These are phyloP conservation scores for Cichlasoma orientale DNA, from an alignment of 2,797 vertebrate species.

Conservation along the genomic window DNA sequence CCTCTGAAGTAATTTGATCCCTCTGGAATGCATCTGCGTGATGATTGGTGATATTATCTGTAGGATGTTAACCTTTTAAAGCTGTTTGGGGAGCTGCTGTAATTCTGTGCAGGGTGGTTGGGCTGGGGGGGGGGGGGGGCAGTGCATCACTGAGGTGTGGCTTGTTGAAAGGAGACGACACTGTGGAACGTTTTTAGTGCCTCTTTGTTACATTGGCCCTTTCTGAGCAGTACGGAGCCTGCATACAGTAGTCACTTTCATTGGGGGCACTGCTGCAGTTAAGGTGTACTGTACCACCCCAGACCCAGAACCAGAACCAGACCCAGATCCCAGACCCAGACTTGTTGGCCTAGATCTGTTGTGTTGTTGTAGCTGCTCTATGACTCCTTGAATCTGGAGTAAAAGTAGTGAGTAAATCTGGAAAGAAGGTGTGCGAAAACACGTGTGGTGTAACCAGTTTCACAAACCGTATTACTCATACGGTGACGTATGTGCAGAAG, in stretches of 20 bases:
- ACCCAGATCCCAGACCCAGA: neutral
- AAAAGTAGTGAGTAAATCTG: neutral
- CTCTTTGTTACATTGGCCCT: rapidly evolving
- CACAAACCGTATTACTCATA: neutral
- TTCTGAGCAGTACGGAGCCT: neutral
- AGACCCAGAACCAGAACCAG: no score
- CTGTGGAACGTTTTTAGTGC: neutral
- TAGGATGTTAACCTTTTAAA: neutral
- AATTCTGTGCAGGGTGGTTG: no score
- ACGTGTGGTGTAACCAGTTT: neutral
- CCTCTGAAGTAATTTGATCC: neutral
- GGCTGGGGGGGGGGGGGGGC: no score
- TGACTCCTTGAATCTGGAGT: neutral
- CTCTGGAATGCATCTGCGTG: neutral
- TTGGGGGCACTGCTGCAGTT: neutral
- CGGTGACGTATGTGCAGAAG: neutral
- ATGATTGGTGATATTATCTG: neutral
- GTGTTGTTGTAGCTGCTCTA: neutral
- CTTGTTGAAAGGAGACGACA: neutral
- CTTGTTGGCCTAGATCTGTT: neutral
- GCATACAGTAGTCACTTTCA: rapidly evolving
- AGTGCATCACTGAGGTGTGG: neutral
- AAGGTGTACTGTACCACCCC: rapidly evolving
- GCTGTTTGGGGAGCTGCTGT: neutral
- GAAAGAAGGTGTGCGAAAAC: neutral